Evolutionary conservation across 1,140 invertebrate genomes (phyloP).

Genomic region (Teleogryllus occipitalis): DNA sequence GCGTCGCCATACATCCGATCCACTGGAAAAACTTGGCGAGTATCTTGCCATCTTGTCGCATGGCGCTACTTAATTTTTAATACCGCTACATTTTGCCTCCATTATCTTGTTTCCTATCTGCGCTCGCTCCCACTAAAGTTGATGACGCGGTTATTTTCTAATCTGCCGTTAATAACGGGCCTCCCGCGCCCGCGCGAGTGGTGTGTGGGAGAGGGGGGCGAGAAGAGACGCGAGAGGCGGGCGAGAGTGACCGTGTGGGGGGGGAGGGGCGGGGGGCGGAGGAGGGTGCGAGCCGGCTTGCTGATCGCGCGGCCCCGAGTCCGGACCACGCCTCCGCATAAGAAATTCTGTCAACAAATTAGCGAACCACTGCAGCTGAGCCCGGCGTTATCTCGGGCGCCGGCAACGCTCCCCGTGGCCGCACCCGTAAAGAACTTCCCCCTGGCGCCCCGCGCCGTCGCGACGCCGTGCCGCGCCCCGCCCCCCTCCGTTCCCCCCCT

Average conservation of each 20-base stretch:
- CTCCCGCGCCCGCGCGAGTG: neutral
- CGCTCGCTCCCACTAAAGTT: conserved; percentile 7
- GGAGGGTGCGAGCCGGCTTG: neutral
- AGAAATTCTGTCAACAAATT: conserved; percentile 24
- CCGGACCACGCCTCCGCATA: conserved; percentile 20
- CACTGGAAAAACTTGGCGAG: neutral
- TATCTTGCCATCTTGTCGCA: neutral
- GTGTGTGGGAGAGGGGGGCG: neutral
- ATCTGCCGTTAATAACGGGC: conserved; percentile 8
- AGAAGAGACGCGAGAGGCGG: neutral
- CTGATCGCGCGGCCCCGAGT: conserved; percentile 19
- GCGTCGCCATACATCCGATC: neutral
- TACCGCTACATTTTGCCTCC: conserved; percentile 15
- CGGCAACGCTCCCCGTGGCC: neutral
- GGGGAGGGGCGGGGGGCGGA: neutral
- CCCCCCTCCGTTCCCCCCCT: neutral
- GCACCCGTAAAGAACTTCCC: neutral
- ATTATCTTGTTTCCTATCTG: conserved; percentile 15
- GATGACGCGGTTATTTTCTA: conserved; percentile 18
- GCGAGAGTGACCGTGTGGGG: neutral
- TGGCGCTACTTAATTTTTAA: conserved; percentile 17
- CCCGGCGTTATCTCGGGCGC: neutral
- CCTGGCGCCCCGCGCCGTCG: too few species aligned
- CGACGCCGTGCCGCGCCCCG: too few species aligned
- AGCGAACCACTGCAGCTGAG: conserved; percentile 15